Base-by-base conservation (phyloP, 2,888 invertebrate genomes). In the Pomacea canaliculata region DNA sequence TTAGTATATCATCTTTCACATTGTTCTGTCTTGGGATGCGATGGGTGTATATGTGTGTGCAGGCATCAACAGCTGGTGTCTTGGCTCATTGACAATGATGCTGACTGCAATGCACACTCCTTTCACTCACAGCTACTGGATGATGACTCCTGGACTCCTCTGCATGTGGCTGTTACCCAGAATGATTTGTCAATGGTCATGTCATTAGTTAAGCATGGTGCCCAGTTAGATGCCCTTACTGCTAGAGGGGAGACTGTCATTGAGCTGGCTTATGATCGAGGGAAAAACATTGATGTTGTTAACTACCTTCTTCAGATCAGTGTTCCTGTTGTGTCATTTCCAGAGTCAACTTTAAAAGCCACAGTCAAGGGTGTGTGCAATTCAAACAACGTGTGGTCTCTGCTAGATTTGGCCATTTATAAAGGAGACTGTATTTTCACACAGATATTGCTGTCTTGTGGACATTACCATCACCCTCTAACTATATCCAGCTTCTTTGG, bases 131-230 rank as follows among this genome's bases (percentile, higher is more conserved):
- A 62, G 63, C 60, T 13, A n/a, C 71, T 71, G 49, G 71, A 63
- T 12, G 71, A 71, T 23, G 62, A 71, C 46, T 71, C 71, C 12
- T 71, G 71, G 71, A 71, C 71, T 46, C 71, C 71, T 7, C 63
- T 71, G 19, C 71, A 71, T 46, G 62, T 71, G 46, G 71, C 71
- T 5, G 71, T n/a, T 19, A 62, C 62, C 19, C 62, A 59, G 18
- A 62, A 62, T 59, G 46, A 62, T 12, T 48, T 71, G 37, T 63
- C 71, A 27, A 46, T 48, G 19, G 49, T 71, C n/a, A 37, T 60
- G n/a, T 37, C 18, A 0, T 56, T 71, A 46, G 63, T 71, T 8
- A 10, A 71, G n/a, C 71, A 71, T 16, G 71, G 71, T 27, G 71
- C 63, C 13, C 62, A 46, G 12, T 8, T 63, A 1, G 71, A 63